These are phyloP conservation scores for Philaenus spumarius DNA, from an alignment of 1,140 invertebrate species.

Conservation along the genomic window DNA sequence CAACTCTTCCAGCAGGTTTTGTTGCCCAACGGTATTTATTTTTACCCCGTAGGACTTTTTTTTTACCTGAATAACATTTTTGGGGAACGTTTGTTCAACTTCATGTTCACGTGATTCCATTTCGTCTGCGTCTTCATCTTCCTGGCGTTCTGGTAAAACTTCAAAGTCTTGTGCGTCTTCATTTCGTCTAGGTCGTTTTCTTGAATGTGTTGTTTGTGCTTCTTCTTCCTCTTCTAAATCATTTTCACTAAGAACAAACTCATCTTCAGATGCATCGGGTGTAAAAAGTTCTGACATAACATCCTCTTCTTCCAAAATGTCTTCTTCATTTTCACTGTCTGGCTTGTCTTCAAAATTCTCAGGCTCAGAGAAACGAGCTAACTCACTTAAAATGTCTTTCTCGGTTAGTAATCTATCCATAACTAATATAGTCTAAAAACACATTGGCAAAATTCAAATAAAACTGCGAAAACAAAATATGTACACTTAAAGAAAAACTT, in stretches of 20 bases:
- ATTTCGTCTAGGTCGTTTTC: slow-evolving; percentile 5
- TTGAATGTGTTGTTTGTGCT: background rate
- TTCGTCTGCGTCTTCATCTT: background rate
- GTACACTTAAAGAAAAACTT: no score
- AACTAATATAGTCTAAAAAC: slow-evolving; percentile 9
- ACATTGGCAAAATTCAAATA: background rate
- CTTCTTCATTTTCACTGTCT: background rate
- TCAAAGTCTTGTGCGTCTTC: slow-evolving; percentile 1
- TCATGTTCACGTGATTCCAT: slow-evolving; percentile 2
- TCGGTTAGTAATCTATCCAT: slow-evolving; percentile 7
- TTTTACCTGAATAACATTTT: slow-evolving; percentile 10
- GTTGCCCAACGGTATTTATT: slow-evolving; percentile 6
- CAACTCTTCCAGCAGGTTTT: no score
- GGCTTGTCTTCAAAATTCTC: slow-evolving; percentile 3
- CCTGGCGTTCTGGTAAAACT: background rate
- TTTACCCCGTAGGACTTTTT: slow-evolving; percentile 6
- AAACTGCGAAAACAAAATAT: background rate
- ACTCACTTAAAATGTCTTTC: background rate
- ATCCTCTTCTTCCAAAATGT: slow-evolving; percentile 11
- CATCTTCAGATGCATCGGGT: slow-evolving; percentile 3
- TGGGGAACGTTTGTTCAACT: slow-evolving; percentile 11
- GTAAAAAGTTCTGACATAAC: slow-evolving; percentile 6
- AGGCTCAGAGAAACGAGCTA: background rate
- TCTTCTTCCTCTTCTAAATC: slow-evolving; percentile 6
- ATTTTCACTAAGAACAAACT: slow-evolving; percentile 2